Evolutionary conservation across 2,113 vertebrate species (phyloP), one percentile per base, ranked within the genome.

Genomic region (Rhinolophus sinicus): DNA sequence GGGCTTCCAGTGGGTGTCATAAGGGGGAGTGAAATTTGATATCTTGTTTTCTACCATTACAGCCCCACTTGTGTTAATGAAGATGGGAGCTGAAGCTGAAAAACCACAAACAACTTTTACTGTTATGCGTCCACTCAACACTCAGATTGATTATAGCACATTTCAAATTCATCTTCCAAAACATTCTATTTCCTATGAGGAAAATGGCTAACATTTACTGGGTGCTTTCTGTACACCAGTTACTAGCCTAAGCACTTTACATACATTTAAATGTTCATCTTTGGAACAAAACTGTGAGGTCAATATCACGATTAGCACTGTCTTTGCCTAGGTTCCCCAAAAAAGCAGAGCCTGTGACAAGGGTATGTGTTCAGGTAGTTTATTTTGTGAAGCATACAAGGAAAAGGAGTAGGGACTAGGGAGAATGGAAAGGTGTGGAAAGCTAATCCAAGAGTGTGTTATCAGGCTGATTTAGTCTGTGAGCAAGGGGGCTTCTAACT

Each of bases 81-180:
- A 0, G 88, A 93, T 83, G 30, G 62, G 94, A 97, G 95, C 96
- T 95, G 93, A 97, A 93, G 96, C 97, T 98, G 94, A 78, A 91
- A 87, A 97, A 72, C 65, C 97, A 64, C 93, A 88, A 93, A 92
- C 88, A 89, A 97, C 94, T 98, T 98, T 98, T 97, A 95, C 97
- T 97, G 95, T 98, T 97, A 96, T 93, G 91, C 38, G 6, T 96
- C 98, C 75, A 82, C 78, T 98, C 90, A 92, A 96, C 90, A 94
- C 96, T 98, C 98, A 98, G 97, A 98, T 92, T 97, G 98, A 98
- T 97, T 97, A 94, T 44, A 90, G 47, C 50, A 70, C 94, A 93
- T 97, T 98, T 98, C 96, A 97, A 98, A 98, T 97, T 98, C 97
- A 97, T 98, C 91, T 97, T 97, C 89, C 88, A 97, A 94, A 96